phyloP scores from a whole-genome alignment of 2,113 vertebrate genomes.

The Felis chaus region DNA sequence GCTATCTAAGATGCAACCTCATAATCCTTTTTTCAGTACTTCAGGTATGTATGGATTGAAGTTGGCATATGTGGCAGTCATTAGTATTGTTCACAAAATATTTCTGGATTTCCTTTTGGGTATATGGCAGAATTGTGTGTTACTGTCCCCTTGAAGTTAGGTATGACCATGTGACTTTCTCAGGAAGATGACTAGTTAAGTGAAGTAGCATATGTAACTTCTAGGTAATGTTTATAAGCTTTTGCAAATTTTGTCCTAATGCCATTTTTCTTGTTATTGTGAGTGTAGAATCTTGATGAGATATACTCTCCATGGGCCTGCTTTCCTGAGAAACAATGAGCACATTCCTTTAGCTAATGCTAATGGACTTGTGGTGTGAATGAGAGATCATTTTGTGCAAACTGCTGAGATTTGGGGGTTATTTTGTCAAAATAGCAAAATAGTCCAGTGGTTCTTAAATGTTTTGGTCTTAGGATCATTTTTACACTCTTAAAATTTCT shows the following conservation, averaged over 20 bases:
- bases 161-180: not conserved
- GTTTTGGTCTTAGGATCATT: not conserved
- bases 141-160: not conserved
- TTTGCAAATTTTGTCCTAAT: not conserved
- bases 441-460: not conserved
- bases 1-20: not conserved
- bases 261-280: not conserved
- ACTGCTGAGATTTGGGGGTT: not conserved
- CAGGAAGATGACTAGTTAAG: not conserved
- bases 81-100: not conserved
- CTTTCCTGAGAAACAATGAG: not conserved
- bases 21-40: not conserved
- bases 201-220: not conserved
- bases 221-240: not conserved
- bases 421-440: not conserved
- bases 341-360: not conserved
- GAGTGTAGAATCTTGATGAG: not conserved
- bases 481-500: not conserved
- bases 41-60: not conserved
- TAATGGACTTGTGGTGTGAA: not conserved
- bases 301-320: not conserved
- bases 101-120: not conserved
- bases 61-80: not conserved
- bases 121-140: not conserved
- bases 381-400: not conserved